phyloP scores from a whole-genome alignment of 2,113 vertebrate genomes.

The Nibea coibor region DNA sequence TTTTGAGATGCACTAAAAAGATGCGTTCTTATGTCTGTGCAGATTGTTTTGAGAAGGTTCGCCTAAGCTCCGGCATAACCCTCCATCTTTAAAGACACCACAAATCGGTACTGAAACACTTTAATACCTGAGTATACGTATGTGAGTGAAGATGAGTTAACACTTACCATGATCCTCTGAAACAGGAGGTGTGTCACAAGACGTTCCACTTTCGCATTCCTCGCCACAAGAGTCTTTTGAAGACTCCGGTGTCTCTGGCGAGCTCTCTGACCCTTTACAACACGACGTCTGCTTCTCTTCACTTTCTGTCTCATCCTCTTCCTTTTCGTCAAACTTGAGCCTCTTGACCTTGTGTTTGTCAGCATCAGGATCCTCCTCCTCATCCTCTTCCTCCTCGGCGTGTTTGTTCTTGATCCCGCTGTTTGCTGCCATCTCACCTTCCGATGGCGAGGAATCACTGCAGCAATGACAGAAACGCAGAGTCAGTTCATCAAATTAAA shows the following conservation, averaged over 20 bases:
- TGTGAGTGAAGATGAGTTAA: background rate
- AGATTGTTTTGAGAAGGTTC: background rate
- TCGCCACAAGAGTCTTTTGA: constrained; percentile 81
- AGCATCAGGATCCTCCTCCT: constrained; percentile 77
- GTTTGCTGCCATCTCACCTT: constrained; percentile 82
- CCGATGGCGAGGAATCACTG: constrained; percentile 86
- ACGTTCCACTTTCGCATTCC: constrained; percentile 72
- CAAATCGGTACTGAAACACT: background rate
- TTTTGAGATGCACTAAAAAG: background rate
- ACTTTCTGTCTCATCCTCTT: constrained; percentile 77
- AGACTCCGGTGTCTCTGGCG: constrained; percentile 78
- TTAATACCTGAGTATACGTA: background rate
- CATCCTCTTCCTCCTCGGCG: constrained; percentile 69
- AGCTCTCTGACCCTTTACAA: constrained; percentile 79
- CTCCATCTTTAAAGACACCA: background rate
- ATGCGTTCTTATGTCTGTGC: too few relatives aligned
- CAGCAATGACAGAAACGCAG: constrained; percentile 21
- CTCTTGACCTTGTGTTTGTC: constrained; percentile 91
- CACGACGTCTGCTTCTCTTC: constrained; percentile 78
- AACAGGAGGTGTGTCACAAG: constrained; percentile 70
- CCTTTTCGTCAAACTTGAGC: constrained; percentile 88
- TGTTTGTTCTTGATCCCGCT: constrained; percentile 91
- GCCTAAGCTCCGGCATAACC: background rate
- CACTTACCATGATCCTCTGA: constrained; percentile 86
- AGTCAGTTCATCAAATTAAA: background rate